Evolutionary conservation across 2,113 vertebrate species (phyloP), one percentile per base, ranked within the genome.

Genomic region (Poeciliopsis turrubarensis): DNA sequence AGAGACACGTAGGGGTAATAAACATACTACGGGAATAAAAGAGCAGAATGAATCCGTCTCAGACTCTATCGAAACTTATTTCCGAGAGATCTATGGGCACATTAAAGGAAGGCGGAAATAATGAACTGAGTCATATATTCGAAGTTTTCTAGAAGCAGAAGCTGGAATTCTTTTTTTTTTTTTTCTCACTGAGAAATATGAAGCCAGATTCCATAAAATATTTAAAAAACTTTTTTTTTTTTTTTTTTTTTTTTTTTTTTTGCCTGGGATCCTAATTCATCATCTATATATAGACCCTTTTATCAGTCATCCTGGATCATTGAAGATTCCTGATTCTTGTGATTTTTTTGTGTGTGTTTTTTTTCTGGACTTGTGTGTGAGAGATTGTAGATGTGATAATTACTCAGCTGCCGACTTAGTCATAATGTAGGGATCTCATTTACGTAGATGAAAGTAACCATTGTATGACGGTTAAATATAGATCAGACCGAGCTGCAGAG

Each of bases 241-340:
- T 37, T 37, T 88, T 90, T 88, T 81, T 37, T 37, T 83, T 88
- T 92, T 87, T 90, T 88, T 90, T 88, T 81, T 37, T 37, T 37
- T 88, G 81, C 67, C 37, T 73, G 27, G 70, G 77, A 91, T 78
- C 82, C 76, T 79, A 72, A 88, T 89, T 86, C 71, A 72, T 91
- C 76, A 86, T 89, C 93, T 93, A 92, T 91, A 92, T 91, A 89
- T 94, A 93, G 87, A 78, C 51, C 77, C 75, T 86, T 86, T 90
- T 86, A 91, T 86, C 87, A 91, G 77, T 87, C 79, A 82, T 85
- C 77, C 76, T 65, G 78, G 30, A 87, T 91, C 87, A 86, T 60
- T 32, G 86, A 88, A 87, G 82, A 89, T 82, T 91, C 79, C 83
- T 77, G 82, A 88, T 87, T 83, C 65, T 61, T 66, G 69, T 37